Base-by-base conservation (phyloP, 2,888 invertebrate species). In the Euproctis similis region DNA sequence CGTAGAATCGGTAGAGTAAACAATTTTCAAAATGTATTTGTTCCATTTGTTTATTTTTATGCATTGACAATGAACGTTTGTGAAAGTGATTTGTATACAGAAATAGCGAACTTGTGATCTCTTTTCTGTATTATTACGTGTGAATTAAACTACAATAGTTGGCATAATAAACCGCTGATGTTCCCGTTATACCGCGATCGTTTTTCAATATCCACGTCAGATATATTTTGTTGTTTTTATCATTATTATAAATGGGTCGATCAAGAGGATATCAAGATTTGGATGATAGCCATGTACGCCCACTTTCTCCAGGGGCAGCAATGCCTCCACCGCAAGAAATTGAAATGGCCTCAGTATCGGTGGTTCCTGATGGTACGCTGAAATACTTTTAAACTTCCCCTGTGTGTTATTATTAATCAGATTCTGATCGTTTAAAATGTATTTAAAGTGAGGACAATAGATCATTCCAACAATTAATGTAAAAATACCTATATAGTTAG, bases 311-410 rank as follows among this genome's bases (percentile, higher is more conserved):
- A 41, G 73, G 60, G 37, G 53, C 75, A 8, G 64, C 82, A n/a
- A 84, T 86, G 59, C 86, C 87, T 26, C 82, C 82, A n/a, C 86
- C 88, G 1, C 88, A 88, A 57, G 88, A 88, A 62, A 89, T 93
- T 48, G 92, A 93, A 84, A 90, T 93, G 88, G 91, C 92, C 34
- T 91, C 92, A 2, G 91, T 92, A 13, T 89, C 91, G 4, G 92
- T 92, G 13, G 91, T 93, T 12, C 92, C 92, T 40, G 92, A 93
- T 76, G 93, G 93, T 92, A 84, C 30, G 58, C 35, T 9, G 8
- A 23, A 10, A 13, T 19, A 14, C 6, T 14, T 14, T 14, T n/a
- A n/a, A n/a, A 6, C 25, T 17, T 5, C 17, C n/a, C n/a, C n/a
- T n/a, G n/a, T n/a, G n/a, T n/a, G n/a, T n/a, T n/a, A n/a, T n/a